Percentiles rank a stretch among this genome's conserved stretches.
Conservation (phyloP, 2,888 invertebrate genomes). For the Caradrina clavipalpis region DNA sequence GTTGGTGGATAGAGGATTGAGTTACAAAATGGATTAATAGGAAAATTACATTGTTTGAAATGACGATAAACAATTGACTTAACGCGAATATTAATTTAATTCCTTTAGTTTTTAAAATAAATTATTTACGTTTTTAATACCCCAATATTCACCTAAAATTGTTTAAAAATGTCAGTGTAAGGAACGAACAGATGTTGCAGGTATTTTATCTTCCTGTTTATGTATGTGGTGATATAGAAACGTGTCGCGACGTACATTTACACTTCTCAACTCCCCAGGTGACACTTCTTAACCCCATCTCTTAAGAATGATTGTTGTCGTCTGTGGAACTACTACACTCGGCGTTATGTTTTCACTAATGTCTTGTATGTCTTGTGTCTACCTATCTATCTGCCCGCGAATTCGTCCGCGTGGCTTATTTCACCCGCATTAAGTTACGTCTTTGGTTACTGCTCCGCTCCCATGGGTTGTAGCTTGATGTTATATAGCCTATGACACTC, state of each 20-base stretch:
- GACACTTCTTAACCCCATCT: constrained; percentile 53
- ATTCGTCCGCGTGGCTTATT: too few species aligned
- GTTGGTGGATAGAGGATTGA: constrained; percentile 9
- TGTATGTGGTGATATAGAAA: constrained; percentile 50
- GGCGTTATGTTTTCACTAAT: constrained; percentile 20
- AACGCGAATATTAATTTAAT: background rate
- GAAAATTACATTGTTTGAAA: background rate
- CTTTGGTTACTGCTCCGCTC: too few species aligned
- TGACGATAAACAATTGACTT: background rate
- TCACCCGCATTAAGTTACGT: too few species aligned
- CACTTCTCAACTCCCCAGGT: constrained; percentile 57
- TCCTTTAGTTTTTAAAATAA: background rate
- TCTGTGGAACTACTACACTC: constrained; percentile 15
- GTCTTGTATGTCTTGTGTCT: too few species aligned
- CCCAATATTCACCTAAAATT: background rate
- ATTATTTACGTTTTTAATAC: background rate
- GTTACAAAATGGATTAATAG: background rate
- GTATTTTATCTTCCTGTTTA: background rate
- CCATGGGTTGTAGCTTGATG: too few species aligned
- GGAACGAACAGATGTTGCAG: background rate
- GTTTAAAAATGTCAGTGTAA: constrained; percentile 4
- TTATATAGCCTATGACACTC: too few species aligned
- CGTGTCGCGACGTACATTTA: constrained; percentile 57
- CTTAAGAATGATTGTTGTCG: constrained; percentile 39
- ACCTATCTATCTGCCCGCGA: too few species aligned